Percentiles rank a stretch among this genome's conserved stretches.
These are phyloP conservation scores for Alauda arvensis DNA, from an alignment of 2,797 vertebrate genomes.

Conservation along the genomic window DNA sequence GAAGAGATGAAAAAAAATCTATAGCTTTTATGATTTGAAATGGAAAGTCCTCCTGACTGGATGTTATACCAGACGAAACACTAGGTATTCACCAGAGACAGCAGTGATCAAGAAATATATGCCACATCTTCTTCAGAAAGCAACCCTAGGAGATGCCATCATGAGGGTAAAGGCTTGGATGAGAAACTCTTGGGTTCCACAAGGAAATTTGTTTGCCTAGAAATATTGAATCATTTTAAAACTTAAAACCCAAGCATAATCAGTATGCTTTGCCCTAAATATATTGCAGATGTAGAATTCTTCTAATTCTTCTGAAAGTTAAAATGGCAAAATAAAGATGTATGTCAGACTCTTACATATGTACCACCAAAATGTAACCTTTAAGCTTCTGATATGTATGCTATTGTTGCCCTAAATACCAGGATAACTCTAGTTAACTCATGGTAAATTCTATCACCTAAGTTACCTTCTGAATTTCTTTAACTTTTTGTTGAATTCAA, in stretches of 20 bases:
- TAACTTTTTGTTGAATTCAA: neutral
- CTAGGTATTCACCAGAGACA: neutral
- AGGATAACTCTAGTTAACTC: neutral
- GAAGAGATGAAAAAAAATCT: neutral
- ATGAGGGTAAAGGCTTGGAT: neutral
- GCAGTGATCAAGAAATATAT: neutral
- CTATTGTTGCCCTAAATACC: neutral
- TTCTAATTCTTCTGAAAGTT: neutral
- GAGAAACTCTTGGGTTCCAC: neutral
- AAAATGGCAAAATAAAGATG: neutral
- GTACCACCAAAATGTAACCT: neutral
- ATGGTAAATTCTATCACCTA: neutral
- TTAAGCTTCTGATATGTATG: neutral
- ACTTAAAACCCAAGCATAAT: neutral
- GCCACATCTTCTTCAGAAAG: neutral
- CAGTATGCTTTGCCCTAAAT: neutral
- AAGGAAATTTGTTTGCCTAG: neutral
- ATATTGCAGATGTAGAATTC: neutral
- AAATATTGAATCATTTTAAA: neutral
- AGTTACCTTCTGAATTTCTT: neutral
- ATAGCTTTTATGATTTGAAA: neutral
- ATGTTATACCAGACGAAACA: neutral
- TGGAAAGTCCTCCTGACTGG: neutral
- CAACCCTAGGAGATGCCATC: neutral
- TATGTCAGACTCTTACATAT: neutral